A percentile compares a stretch with the other conserved stretches of the same genome.
Conservation (phyloP, 1,140 invertebrate genomes). For the Teleogryllus occipitalis region DNA sequence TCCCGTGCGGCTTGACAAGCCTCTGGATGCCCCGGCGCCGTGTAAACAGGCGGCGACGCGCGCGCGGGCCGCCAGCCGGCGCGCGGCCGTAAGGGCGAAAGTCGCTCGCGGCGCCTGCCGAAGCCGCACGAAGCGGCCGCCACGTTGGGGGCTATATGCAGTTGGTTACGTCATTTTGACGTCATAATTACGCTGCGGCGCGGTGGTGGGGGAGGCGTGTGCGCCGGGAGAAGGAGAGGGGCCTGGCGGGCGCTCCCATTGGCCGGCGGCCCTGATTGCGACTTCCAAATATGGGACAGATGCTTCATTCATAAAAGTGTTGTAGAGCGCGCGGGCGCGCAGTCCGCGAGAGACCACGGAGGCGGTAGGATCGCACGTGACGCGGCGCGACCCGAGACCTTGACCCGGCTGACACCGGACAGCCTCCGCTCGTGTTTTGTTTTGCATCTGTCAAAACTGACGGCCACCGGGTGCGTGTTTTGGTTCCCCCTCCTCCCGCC, state of each 20-base stretch:
- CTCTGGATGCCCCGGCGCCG: not conserved
- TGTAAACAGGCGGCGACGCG: not conserved
- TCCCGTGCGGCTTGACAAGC: too few species aligned
- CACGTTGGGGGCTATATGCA: conserved; percentile 18
- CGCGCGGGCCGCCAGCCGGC: not conserved
- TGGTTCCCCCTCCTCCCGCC: conserved; percentile 15
- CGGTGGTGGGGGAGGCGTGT: conserved; percentile 7
- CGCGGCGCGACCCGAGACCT: not conserved
- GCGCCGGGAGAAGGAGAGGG: conserved; percentile 11
- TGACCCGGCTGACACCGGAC: not conserved
- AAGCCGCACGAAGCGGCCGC: conserved; percentile 5
- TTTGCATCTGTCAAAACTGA: conserved; percentile 15
- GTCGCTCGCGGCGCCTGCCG: not conserved
- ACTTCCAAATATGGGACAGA: conserved; percentile 50
- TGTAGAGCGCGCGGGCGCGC: conserved; percentile 43
- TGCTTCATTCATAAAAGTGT: conserved; percentile 57
- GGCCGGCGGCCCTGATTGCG: conserved; percentile 40
- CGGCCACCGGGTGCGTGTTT: conserved; percentile 22
- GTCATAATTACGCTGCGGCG: conserved; percentile 19
- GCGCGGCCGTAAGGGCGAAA: not conserved
- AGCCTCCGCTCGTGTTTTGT: not conserved
- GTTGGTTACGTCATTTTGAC: conserved; percentile 23
- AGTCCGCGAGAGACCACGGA: conserved; percentile 29
- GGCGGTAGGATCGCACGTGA: conserved; percentile 9
- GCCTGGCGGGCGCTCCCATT: conserved; percentile 37